Conservation (phyloP, 2,888 invertebrate genomes). For the Lepidonotus clava region DNA sequence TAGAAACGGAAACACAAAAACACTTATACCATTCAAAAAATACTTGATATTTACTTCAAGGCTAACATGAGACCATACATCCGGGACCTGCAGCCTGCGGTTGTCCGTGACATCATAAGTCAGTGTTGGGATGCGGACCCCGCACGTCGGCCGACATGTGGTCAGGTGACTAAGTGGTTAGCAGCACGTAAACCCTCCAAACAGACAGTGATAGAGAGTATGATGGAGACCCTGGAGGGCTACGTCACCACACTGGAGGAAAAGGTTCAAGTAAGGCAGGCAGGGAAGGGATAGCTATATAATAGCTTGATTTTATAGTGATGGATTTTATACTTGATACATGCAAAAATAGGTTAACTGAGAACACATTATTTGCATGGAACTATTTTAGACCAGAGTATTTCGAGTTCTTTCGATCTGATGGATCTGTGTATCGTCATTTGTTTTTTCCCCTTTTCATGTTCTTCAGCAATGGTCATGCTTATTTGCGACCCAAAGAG, state of each 20-base stretch:
- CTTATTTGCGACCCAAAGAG: too few species aligned
- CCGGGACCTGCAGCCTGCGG: conserved; percentile 64
- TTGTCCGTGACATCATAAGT: conserved; percentile 69
- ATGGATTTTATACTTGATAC: too few species aligned
- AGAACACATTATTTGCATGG: too few species aligned
- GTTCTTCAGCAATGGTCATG: too few species aligned
- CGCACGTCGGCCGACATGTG: conserved; percentile 66
- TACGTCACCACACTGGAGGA: conserved; percentile 74
- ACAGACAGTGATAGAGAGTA: conserved; percentile 74
- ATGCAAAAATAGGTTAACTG: too few species aligned
- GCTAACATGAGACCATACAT: conserved; percentile 68
- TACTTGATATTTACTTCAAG: too few species aligned
- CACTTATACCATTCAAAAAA: too few species aligned
- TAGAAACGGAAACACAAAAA: too few species aligned
- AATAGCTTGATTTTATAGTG: too few species aligned
- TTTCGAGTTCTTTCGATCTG: background rate
- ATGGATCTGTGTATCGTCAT: background rate
- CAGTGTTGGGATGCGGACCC: conserved; percentile 71
- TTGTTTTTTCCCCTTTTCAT: too few species aligned
- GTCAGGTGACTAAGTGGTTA: conserved; percentile 3
- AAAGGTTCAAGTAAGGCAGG: conserved; percentile 67
- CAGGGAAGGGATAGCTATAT: conserved; percentile 69
- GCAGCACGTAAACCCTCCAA: conserved; percentile 67
- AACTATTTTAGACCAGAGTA: too few species aligned
- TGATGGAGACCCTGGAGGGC: conserved; percentile 77